These are phyloP conservation scores for Sebastes itinus DNA, from an alignment of 2,797 vertebrate species.

Conservation along the genomic window DNA sequence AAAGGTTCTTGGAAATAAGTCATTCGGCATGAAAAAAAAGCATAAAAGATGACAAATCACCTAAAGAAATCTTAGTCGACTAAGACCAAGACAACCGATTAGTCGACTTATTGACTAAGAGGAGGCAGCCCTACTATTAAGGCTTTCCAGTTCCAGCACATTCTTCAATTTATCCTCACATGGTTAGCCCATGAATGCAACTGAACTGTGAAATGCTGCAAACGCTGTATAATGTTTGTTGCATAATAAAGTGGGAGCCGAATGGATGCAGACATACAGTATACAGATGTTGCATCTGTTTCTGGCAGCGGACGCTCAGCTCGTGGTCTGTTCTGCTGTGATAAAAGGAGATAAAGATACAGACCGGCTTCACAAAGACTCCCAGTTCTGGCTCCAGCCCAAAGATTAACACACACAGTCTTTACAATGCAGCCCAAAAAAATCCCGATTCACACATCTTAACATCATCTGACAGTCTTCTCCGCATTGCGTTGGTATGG, in stretches of 20 bases:
- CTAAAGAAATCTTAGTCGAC: neutral
- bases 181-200: neutral
- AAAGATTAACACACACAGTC: slow-evolving; percentile 38
- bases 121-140: neutral
- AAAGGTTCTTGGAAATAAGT: too few relatives aligned
- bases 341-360: slow-evolving; percentile 64
- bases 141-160: neutral
- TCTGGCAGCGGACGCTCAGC: slow-evolving; percentile 30
- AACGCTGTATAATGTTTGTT: neutral
- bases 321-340: slow-evolving; percentile 46
- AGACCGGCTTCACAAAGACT: slow-evolving; percentile 39
- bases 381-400: slow-evolving; percentile 30
- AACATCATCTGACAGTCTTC: slow-evolving; percentile 7
- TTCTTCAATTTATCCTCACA: slow-evolving; percentile 1
- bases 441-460: slow-evolving; percentile 4
- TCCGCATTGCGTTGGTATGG: neutral
- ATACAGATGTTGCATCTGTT: slow-evolving; percentile 32
- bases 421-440: neutral
- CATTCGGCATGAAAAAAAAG: neutral
- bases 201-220: slow-evolving; percentile 11
- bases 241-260: slow-evolving; percentile 7
- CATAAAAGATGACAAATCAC: neutral
- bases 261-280: neutral
- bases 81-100: neutral
- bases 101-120: neutral